These are phyloP conservation scores for Drosophila gaucha DNA, from an alignment of 2,888 invertebrate genomes.

Conservation along the genomic window DNA sequence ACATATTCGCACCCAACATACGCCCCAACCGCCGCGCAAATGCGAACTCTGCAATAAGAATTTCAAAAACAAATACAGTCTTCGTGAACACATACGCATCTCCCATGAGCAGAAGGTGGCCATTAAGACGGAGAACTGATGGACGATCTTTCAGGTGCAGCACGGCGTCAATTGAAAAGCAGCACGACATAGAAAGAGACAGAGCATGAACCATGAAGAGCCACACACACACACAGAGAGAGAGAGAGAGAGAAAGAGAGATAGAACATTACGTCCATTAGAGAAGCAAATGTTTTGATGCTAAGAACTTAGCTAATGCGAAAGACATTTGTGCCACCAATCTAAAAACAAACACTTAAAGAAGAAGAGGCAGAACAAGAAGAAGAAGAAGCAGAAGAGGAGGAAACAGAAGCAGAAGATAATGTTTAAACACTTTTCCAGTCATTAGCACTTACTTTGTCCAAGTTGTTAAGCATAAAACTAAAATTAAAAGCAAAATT, in stretches of 20 bases:
- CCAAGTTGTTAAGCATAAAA: slow-evolving; percentile 5
- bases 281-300: slow-evolving; percentile 5
- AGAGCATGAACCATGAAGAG: no score
- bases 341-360: neutral
- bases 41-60: slow-evolving; percentile 85
- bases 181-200: neutral
- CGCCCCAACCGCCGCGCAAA: slow-evolving; percentile 85
- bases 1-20: slow-evolving; percentile 85
- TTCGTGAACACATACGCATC: slow-evolving; percentile 85
- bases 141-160: slow-evolving; percentile 67
- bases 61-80: slow-evolving; percentile 85
- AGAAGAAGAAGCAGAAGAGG: neutral
- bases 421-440: slow-evolving; percentile 24
- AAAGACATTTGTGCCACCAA: slow-evolving; percentile 4
- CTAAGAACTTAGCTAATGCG: no score
- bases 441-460: slow-evolving; percentile 31
- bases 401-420: neutral
- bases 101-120: slow-evolving; percentile 84
- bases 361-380: neutral
- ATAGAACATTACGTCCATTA: slow-evolving; percentile 46
- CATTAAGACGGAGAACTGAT: slow-evolving; percentile 82
- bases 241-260: slow-evolving; percentile 1
- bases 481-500: neutral
- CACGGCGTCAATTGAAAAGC: slow-evolving; percentile 43
- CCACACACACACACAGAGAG: no score